Conservation (phyloP, 2,888 invertebrate genomes). For the Seira ritae region DNA sequence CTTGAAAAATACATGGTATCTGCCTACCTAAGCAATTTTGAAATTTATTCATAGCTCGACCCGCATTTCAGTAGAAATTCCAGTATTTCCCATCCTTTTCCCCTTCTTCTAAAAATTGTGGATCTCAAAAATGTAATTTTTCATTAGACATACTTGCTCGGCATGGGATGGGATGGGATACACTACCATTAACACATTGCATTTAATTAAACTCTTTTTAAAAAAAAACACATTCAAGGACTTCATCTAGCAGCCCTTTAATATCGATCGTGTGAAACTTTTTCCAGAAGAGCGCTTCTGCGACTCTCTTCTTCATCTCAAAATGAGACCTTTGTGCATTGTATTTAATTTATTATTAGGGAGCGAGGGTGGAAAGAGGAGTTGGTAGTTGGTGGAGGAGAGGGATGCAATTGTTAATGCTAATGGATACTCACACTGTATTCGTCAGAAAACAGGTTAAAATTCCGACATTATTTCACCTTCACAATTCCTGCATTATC, state of each 20-base stretch:
- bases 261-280: not conserved
- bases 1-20: no score
- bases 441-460: conserved; percentile 25
- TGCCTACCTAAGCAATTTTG: no score
- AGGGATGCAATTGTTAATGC: not conserved
- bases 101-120: no score
- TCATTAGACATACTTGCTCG: no score
- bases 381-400: not conserved
- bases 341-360: not conserved
- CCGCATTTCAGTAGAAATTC: not conserved
- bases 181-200: no score
- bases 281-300: not conserved
- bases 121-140: no score
- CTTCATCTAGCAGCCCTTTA: not conserved
- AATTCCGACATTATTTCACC: conserved; percentile 61
- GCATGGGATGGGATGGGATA: no score
- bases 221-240: no score
- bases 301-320: no score
- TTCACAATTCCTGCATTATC: conserved; percentile 36
- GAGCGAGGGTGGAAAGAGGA: not conserved
- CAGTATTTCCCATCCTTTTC: not conserved
- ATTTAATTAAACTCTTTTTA: no score
- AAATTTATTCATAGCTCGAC: no score
- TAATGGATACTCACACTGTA: not conserved
- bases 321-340: not conserved